These are phyloP conservation scores for Glaucidium brasilianum DNA, from an alignment of 2,113 vertebrate genomes.

Conservation along the genomic window DNA sequence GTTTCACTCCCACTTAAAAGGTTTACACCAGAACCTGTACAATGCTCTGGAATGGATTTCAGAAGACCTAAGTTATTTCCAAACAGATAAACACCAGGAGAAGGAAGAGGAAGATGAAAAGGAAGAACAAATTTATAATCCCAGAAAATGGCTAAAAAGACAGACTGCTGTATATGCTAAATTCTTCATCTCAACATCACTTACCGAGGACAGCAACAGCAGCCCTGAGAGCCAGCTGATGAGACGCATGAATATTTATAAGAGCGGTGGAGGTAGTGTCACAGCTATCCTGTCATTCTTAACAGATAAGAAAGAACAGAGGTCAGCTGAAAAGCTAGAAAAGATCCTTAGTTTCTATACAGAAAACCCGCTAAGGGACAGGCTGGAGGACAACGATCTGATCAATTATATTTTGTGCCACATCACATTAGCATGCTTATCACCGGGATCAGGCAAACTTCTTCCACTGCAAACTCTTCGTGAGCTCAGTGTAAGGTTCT, in stretches of 20 bases:
- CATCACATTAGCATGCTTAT: slow-evolving; percentile 73
- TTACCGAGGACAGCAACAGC: neutral
- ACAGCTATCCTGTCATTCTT: slow-evolving; percentile 76
- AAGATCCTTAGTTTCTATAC: slow-evolving; percentile 72
- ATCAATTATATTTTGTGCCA: slow-evolving; percentile 74
- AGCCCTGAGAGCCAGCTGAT: neutral
- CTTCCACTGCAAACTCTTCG: slow-evolving; percentile 62
- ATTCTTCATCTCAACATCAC: slow-evolving; percentile 56
- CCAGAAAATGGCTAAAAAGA: slow-evolving; percentile 73
- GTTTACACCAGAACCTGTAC: slow-evolving; percentile 67
- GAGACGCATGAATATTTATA: slow-evolving; percentile 74
- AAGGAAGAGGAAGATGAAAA: slow-evolving; percentile 56
- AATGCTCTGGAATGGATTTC: slow-evolving; percentile 81
- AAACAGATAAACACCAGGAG: slow-evolving; percentile 69
- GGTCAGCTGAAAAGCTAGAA: slow-evolving; percentile 48
- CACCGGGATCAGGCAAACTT: slow-evolving; percentile 54
- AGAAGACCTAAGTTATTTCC: slow-evolving; percentile 82
- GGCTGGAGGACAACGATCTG: slow-evolving; percentile 69
- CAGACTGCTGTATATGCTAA: slow-evolving; percentile 69
- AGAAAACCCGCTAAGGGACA: slow-evolving; percentile 45
- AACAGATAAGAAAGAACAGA: slow-evolving; percentile 58
- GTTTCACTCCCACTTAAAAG: slow-evolving; percentile 74
- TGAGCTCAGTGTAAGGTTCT: slow-evolving; percentile 66
- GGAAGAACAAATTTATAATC: slow-evolving; percentile 68
- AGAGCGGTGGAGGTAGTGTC: slow-evolving; percentile 75